Conservation (phyloP, 2,113 vertebrate species). For the Macquaria ambigua region DNA sequence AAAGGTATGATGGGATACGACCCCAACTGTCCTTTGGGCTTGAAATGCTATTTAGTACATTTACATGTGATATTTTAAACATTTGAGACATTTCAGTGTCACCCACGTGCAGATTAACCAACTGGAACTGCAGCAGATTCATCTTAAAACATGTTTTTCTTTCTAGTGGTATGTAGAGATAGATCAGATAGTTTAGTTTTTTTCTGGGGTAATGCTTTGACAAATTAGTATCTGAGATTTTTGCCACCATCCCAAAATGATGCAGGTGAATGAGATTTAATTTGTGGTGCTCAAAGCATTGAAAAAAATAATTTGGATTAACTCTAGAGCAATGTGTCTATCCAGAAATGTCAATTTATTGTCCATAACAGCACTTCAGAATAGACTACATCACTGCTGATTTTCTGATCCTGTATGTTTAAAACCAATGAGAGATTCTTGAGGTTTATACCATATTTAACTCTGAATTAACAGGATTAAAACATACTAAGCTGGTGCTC, state of each 20-base stretch:
- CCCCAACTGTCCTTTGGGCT: conserved; percentile 6
- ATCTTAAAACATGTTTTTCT: background rate
- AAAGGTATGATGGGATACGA: conserved; percentile 7
- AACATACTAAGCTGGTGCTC: too few relatives aligned
- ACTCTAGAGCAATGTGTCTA: too few relatives aligned
- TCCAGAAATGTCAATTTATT: too few relatives aligned
- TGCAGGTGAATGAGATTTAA: background rate
- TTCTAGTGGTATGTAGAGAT: background rate
- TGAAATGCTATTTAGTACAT: background rate
- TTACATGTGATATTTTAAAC: conserved; percentile 34
- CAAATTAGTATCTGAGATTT: background rate
- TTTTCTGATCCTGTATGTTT: too few relatives aligned
- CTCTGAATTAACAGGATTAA: too few relatives aligned
- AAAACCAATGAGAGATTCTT: too few relatives aligned
- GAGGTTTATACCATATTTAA: too few relatives aligned
- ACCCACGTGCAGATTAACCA: accelerated
- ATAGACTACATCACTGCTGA: too few relatives aligned
- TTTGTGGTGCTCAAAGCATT: background rate
- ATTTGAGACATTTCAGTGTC: background rate
- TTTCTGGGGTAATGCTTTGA: background rate
- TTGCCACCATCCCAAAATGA: background rate
- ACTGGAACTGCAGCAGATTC: background rate
- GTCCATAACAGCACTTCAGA: too few relatives aligned
- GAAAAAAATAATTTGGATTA: too few relatives aligned
- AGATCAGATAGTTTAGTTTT: background rate